Conservation (phyloP, 1,140 invertebrate species). For the Lysiphlebus fabarum region DNA sequence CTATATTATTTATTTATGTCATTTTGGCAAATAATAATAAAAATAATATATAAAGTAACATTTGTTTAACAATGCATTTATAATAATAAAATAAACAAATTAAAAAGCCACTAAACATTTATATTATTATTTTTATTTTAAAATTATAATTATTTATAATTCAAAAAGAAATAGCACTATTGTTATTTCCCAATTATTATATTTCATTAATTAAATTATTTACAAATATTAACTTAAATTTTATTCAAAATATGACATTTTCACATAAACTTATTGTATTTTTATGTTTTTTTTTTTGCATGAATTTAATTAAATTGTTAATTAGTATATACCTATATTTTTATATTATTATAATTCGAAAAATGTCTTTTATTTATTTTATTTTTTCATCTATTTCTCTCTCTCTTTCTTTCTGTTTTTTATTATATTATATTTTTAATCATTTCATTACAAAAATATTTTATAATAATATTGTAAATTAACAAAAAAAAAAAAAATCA, state of each 20-base stretch:
- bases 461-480: slow-evolving; percentile 32
- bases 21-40: neutral
- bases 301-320: slow-evolving; percentile 21
- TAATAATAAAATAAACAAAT: neutral
- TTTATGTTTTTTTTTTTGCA: slow-evolving; percentile 24
- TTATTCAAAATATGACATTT: slow-evolving; percentile 38
- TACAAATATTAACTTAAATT: slow-evolving; percentile 23
- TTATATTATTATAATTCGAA: slow-evolving; percentile 22
- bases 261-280: slow-evolving; percentile 17
- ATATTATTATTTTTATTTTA: too few species aligned
- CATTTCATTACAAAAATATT: slow-evolving; percentile 32
- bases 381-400: neutral
- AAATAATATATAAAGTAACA: too few species aligned
- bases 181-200: slow-evolving; percentile 6
- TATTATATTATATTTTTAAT: too few species aligned
- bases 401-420: neutral
- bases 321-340: slow-evolving; percentile 14
- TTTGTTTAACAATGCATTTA: neutral
- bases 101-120: too few species aligned
- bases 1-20: too few species aligned
- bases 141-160: too few species aligned
- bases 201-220: slow-evolving; percentile 27
- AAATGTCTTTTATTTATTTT: slow-evolving; percentile 21
- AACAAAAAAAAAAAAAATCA: too few species aligned
- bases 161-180: neutral